Evolutionary conservation across 2,113 vertebrate genomes (phyloP).

Genomic region (Diadophis punctatus): DNA sequence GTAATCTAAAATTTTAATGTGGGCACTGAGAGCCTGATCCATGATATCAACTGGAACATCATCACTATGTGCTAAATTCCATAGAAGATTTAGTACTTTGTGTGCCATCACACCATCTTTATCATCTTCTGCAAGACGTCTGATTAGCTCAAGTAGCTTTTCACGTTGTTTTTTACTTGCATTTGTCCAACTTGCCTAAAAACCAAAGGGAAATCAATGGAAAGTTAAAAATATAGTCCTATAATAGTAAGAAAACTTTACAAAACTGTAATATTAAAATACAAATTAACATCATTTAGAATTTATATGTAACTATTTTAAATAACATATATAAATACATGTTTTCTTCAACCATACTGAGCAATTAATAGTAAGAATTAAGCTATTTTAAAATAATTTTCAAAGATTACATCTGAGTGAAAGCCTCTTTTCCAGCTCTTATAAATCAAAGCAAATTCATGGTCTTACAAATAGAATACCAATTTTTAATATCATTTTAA

Average conservation of each 20-base stretch:
- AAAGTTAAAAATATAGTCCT: background rate
- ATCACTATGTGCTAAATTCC: constrained; percentile 98
- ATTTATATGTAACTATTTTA: background rate
- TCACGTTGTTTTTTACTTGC: constrained; percentile 99
- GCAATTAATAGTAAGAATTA: background rate
- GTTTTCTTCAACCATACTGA: background rate
- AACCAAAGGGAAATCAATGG: background rate
- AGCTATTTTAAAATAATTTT: background rate
- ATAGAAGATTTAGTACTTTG: constrained; percentile 95
- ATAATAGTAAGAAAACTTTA: background rate
- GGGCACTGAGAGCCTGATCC: constrained; percentile 97
- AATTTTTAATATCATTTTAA: background rate
- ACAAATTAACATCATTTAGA: background rate
- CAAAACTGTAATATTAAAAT: background rate
- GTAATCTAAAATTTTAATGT: constrained; percentile 99
- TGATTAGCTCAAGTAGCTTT: constrained; percentile 95
- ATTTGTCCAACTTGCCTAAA: constrained; percentile 97
- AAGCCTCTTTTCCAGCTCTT: background rate
- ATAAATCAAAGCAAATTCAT: background rate
- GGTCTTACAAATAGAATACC: background rate
- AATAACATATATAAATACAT: background rate
- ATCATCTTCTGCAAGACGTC: constrained; percentile 96
- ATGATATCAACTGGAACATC: constrained; percentile 99
- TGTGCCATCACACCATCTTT: constrained; percentile 99
- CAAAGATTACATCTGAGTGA: background rate